Evolutionary conservation across 2,888 invertebrate genomes (phyloP).

Genomic region (Dicranocentrus wangi): DNA sequence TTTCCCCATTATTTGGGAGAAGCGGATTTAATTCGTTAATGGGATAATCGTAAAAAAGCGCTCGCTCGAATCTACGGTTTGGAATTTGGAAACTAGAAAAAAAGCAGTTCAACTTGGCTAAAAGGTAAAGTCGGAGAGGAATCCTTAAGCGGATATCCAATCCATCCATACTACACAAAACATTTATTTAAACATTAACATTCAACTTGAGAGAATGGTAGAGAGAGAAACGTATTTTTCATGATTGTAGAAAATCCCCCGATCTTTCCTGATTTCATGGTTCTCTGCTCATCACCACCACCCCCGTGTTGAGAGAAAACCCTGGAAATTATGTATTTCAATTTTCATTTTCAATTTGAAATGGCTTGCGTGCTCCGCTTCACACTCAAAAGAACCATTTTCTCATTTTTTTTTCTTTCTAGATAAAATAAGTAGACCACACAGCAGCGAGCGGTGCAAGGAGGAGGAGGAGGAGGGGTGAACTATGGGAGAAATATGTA

Average conservation of each 20-base stretch:
- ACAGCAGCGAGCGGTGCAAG: conserved; percentile 30
- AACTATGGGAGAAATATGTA: too few species aligned
- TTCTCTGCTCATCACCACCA: conserved; percentile 51
- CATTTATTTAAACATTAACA: too few species aligned
- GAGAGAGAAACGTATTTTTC: neutral
- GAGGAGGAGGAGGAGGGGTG: too few species aligned
- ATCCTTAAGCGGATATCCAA: too few species aligned
- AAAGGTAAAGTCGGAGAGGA: too few species aligned
- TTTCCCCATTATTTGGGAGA: conserved; percentile 8
- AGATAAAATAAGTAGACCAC: conserved; percentile 54
- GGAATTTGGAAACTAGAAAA: too few species aligned
- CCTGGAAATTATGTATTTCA: conserved; percentile 55
- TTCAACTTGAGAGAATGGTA: too few species aligned
- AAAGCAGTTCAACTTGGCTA: too few species aligned
- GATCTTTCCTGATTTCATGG: conserved; percentile 53
- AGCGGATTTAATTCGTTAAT: neutral
- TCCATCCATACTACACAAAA: too few species aligned
- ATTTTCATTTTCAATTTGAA: conserved; percentile 64
- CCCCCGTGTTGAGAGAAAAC: conserved; percentile 22
- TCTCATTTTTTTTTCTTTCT: conserved; percentile 1
- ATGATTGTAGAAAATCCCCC: too few species aligned
- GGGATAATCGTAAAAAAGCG: too few species aligned
- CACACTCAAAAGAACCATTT: neutral
- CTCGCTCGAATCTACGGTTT: too few species aligned
- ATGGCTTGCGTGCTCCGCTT: conserved; percentile 57